Evolutionary conservation across 1,140 invertebrate genomes (phyloP), one percentile per base, ranked within the genome.

Genomic region (Meteorus sp.): DNA sequence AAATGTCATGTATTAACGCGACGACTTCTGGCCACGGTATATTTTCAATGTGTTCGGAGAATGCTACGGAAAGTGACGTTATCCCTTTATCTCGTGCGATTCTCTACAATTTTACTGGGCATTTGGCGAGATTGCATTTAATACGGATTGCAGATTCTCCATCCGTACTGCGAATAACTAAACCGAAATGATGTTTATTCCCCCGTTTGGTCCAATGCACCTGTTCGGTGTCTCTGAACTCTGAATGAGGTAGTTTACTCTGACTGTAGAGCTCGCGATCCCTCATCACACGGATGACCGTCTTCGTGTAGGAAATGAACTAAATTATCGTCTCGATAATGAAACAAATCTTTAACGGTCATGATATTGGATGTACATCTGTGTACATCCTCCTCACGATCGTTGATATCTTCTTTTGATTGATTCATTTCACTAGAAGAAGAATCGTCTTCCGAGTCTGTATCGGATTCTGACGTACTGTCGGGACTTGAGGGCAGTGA

Each of bases 321-420:
- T 25, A 54, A 23, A 23, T 54, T 41, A 54, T 54, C 33, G 11
- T 54, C 15, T 20, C 51, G 20, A 22, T 41, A 41, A 11, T 54
- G 51, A 11, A 54, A 54, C 9, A 54, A 41, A 15, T 52, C 33
- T n/a, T 52, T 51, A 9, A 51, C n/a, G 17, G 33, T 51, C 3
- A 31, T 51, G 6, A 31, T 29, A n/a, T n/a, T n/a, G n/a, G n/a
- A n/a, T n/a, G n/a, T n/a, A n/a, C n/a, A n/a, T n/a, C n/a, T n/a
- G n/a, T 7, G 23, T 19, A n/a, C n/a, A n/a, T n/a, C n/a, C n/a
- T n/a, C n/a, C n/a, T n/a, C n/a, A n/a, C n/a, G n/a, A n/a, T n/a
- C n/a, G n/a, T n/a, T n/a, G n/a, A n/a, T n/a, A n/a, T n/a, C n/a
- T n/a, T n/a, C n/a, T n/a, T n/a, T n/a, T n/a, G n/a, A n/a, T n/a